phyloP scores from a whole-genome alignment of 2,113 vertebrate species.

The Leucoraja erinaceus region DNA sequence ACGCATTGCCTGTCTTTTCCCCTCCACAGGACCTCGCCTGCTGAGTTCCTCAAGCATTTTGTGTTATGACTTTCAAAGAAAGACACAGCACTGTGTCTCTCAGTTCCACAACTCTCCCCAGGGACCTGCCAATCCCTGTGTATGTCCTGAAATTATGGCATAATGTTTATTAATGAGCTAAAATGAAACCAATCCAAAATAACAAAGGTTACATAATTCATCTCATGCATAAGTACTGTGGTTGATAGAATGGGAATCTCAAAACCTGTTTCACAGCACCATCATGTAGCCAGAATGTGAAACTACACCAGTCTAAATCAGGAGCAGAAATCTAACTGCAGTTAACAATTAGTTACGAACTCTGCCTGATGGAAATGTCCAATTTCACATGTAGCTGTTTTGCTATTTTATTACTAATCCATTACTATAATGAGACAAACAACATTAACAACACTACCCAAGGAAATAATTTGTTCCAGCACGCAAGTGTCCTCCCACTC shows the following conservation, averaged over 20 bases:
- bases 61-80: too few species aligned
- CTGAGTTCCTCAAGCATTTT: too few species aligned
- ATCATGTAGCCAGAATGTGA: not conserved
- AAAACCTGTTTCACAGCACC: slow-evolving; percentile 27
- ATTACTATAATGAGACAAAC: not conserved
- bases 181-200: too few species aligned
- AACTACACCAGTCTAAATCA: not conserved
- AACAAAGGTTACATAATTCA: not conserved
- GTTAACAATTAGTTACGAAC: not conserved
- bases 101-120: too few species aligned
- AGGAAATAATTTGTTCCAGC: too few species aligned
- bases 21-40: too few species aligned
- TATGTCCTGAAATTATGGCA: not conserved
- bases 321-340: not conserved
- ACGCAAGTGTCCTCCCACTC: too few species aligned
- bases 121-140: too few species aligned
- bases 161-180: not conserved
- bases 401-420: not conserved
- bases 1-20: too few species aligned
- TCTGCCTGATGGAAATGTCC: not conserved
- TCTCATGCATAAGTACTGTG: not conserved
- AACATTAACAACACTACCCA: too few species aligned
- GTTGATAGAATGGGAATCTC: not conserved
- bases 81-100: too few species aligned
- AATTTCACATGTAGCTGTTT: not conserved